Evolutionary conservation across 2,888 invertebrate species (phyloP).

Genomic region (Diaperis boleti): DNA sequence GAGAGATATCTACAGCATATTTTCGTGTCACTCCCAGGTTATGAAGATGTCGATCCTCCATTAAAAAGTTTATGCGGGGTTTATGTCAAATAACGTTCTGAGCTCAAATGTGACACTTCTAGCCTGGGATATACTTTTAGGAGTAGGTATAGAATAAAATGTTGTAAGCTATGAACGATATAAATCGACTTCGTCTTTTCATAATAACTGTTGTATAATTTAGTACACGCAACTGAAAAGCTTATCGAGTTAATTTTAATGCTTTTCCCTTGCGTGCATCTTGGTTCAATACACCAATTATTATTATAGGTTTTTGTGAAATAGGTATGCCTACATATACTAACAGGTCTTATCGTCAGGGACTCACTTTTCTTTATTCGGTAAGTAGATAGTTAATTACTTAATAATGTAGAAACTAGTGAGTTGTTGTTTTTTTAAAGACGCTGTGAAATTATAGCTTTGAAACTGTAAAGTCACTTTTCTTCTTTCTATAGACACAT

Average conservation of each 20-base stretch:
- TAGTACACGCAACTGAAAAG: conserved; percentile 14
- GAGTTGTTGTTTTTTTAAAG: no score
- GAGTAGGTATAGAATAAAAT: no score
- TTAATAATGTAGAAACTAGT: no score
- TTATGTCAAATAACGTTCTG: conserved; percentile 4
- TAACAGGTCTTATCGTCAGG: conserved; percentile 7
- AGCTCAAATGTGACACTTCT: neutral
- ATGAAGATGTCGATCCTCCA: conserved; percentile 6
- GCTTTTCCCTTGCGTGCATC: conserved; percentile 13
- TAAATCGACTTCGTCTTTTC: neutral
- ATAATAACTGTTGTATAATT: conserved; percentile 5
- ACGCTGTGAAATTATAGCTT: no score
- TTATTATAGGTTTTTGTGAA: conserved; percentile 1
- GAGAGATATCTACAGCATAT: neutral
- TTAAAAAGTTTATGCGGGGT: neutral
- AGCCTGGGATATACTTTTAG: no score
- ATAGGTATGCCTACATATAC: no score
- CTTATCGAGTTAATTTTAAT: conserved; percentile 15
- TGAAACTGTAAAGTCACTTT: no score
- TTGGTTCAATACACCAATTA: neutral
- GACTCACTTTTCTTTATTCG: conserved; percentile 29
- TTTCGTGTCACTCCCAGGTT: neutral
- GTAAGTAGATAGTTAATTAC: no score
- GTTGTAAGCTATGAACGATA: no score
- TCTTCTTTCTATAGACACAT: no score